These are phyloP conservation scores for Drosophila conformis DNA, from an alignment of 2,888 invertebrate species.

Conservation along the genomic window DNA sequence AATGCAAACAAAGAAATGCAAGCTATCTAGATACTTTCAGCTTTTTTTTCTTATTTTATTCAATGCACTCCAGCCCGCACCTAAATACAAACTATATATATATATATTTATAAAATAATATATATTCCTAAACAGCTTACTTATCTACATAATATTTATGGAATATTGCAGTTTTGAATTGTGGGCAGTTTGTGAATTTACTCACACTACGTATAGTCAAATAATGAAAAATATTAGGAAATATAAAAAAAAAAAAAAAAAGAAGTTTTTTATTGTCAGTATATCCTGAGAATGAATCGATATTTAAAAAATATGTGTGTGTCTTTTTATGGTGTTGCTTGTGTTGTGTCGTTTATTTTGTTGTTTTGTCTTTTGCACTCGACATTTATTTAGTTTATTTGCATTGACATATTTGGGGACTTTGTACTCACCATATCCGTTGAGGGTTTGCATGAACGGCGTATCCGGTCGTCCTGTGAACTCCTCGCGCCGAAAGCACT, in stretches of 20 bases:
- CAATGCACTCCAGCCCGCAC: not conserved
- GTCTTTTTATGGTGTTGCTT: not conserved
- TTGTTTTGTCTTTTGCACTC: not conserved
- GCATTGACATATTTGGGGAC: not conserved
- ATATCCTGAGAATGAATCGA: not conserved
- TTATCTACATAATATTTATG: conserved; percentile 5
- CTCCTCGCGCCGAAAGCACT: conserved; percentile 93
- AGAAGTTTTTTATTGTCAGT: not conserved
- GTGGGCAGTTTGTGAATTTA: conserved; percentile 19
- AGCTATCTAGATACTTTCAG: not conserved
- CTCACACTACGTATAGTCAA: conserved; percentile 16
- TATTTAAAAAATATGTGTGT: conserved; percentile 3
- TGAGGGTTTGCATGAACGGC: conserved; percentile 93
- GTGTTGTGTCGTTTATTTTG: not conserved
- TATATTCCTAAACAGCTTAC: not conserved
- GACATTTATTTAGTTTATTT: not conserved
- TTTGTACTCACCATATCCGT: conserved; percentile 92
- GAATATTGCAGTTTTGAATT: conserved; percentile 1
- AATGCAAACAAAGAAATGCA: conserved; percentile 21
- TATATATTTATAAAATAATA: not conserved
- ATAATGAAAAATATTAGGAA: not conserved
- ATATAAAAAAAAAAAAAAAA: conserved; percentile 1
- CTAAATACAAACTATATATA: not conserved
- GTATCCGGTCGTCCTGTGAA: conserved; percentile 95
- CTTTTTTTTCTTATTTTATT: not conserved